Conservation (phyloP, 2,888 invertebrate species). For the Meiosimyza decipiens region DNA sequence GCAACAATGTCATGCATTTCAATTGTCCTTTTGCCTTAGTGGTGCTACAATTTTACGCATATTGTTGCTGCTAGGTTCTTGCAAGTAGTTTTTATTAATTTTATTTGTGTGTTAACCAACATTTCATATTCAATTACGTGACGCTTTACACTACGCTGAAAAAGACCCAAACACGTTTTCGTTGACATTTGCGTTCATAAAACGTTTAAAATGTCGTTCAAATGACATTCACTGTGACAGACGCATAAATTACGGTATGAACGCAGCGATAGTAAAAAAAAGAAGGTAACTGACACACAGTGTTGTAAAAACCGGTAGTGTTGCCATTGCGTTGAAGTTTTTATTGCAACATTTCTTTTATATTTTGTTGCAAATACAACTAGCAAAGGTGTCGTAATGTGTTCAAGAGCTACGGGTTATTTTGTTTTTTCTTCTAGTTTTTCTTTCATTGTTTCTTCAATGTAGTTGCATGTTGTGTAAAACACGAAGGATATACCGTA, state of each 20-base stretch:
- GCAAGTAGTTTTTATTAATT: too few relatives aligned
- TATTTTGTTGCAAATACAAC: too few relatives aligned
- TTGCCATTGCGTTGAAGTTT: constrained; percentile 1
- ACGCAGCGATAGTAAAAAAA: not conserved
- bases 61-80: too few relatives aligned
- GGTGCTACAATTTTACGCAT: too few relatives aligned
- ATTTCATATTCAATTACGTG: too few relatives aligned
- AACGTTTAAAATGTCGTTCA: constrained; percentile 22
- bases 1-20: too few relatives aligned
- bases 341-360: not conserved
- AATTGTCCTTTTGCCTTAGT: too few relatives aligned
- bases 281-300: not conserved
- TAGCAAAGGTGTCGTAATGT: not conserved
- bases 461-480: not conserved
- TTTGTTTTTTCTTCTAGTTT: not conserved
- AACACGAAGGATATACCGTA: not conserved
- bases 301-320: not conserved
- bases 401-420: not conserved
- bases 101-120: too few relatives aligned
- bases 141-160: too few relatives aligned
- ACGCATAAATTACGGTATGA: constrained; percentile 4
- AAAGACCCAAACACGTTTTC: too few relatives aligned
- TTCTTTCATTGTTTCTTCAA: not conserved
- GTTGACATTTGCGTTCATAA: not conserved
- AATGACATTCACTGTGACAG: not conserved